Evolutionary conservation across 2,113 vertebrate species (phyloP).

Genomic region (Lagopus muta): DNA sequence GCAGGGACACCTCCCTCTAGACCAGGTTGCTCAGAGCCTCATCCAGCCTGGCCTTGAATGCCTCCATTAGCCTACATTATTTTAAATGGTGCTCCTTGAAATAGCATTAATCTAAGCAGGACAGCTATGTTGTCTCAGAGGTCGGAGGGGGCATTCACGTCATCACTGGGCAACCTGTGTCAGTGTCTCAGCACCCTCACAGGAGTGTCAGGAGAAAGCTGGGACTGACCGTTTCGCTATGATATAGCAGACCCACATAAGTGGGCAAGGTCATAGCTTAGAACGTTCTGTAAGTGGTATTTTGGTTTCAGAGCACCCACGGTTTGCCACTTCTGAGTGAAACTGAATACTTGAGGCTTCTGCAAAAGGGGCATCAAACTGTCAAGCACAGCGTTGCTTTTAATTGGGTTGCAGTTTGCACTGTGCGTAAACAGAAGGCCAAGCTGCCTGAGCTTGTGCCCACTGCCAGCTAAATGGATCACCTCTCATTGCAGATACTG

Average conservation of each 20-base stretch:
- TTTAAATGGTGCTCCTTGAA: too few species aligned
- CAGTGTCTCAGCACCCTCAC: not conserved
- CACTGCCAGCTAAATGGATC: not conserved
- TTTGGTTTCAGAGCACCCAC: not conserved
- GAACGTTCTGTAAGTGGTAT: not conserved
- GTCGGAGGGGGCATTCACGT: too few species aligned
- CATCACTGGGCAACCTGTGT: too few species aligned
- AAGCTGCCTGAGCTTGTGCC: not conserved
- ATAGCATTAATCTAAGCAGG: too few species aligned
- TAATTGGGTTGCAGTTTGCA: not conserved
- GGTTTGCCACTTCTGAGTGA: not conserved
- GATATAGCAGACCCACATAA: fast-evolving
- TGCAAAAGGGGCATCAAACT: not conserved
- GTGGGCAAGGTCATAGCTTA: not conserved
- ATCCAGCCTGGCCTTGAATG: too few species aligned
- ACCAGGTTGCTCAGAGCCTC: too few species aligned
- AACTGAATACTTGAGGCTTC: not conserved
- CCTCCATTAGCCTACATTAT: too few species aligned
- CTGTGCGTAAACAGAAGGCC: not conserved
- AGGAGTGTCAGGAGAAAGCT: not conserved
- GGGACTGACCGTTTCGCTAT: not conserved
- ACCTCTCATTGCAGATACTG: not conserved
- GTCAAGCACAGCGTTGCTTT: not conserved
- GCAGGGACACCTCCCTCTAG: too few species aligned
- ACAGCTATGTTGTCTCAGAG: too few species aligned